Base-by-base conservation (phyloP, 1,140 invertebrate genomes). In the Popillia japonica region DNA sequence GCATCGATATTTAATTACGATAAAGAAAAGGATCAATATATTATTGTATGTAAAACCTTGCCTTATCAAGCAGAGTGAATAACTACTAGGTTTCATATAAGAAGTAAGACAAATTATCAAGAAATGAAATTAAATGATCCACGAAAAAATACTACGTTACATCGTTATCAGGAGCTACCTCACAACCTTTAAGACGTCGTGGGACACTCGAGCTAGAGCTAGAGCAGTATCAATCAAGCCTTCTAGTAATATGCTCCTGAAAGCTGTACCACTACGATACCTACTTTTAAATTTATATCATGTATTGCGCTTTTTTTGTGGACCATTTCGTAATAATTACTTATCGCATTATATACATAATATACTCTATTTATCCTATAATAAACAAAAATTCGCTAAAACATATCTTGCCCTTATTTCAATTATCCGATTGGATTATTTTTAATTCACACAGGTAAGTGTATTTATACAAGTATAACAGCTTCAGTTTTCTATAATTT, bases 51-150 rank as follows among this genome's bases (percentile, higher is more conserved):
- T 73, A 73, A 73, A 20, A 73, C 72, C 72, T 73, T 73, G 72
- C 72, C 72, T 73, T 73, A 73, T 73, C 11, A 73, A 73, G 40
- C 72, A 73, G 72, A 73, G 72, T 73, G 72, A 73, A 73, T 73
- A 73, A 40, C 8, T 40, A 40, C 9, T 73, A 40, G 40, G 40
- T 73, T 73, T 10, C 40, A 40, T 64, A 17, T 64, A 64, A 23
- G 61, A 23, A 27, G 17, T 64, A 27, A 64, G 10, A 64, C n/a
- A 27, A 23, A 23, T 22, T 10, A 64, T 20, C 4, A 64, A 64
- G 22, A 64, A 64, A 64, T 48, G 3, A 64, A 64, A 64, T 9
- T 8, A 64, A 64, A 64, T 64, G 61, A 64, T 27, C 61, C 44
- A 48, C 44, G 44, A 48, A 48, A 48, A 48, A n/a, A 48, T 48